These are phyloP conservation scores for Caenorhabditis sp. DNA, from an alignment of 2,888 invertebrate genomes.

Conservation along the genomic window DNA sequence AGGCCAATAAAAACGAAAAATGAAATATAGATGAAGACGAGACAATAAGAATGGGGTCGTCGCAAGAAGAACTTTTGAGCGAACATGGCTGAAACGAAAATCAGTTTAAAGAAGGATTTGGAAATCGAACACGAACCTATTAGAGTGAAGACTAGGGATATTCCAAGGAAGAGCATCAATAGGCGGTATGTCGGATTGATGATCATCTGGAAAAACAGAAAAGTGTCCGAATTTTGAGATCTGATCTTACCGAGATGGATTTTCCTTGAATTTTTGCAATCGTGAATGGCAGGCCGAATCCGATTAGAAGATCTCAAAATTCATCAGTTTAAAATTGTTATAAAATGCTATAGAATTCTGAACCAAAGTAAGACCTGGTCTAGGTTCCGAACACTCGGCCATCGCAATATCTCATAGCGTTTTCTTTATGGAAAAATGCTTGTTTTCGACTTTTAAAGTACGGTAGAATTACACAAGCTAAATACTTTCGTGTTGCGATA, in stretches of 20 bases:
- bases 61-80: constrained; percentile 54
- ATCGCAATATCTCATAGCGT: too few relatives aligned
- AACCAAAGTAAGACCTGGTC: too few relatives aligned
- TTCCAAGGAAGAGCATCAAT: constrained; percentile 61
- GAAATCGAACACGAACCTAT: constrained; percentile 53
- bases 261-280: constrained; percentile 77
- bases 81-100: constrained; percentile 60
- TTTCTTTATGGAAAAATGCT: too few relatives aligned
- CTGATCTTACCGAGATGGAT: constrained; percentile 64
- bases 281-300: constrained; percentile 78
- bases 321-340: background rate
- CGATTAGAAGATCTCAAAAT: constrained; percentile 77
- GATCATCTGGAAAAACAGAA: constrained; percentile 50
- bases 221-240: background rate
- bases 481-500: too few relatives aligned
- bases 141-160: constrained; percentile 54
- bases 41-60: constrained; percentile 61
- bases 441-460: too few relatives aligned
- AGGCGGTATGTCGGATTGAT: constrained; percentile 66
- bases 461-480: too few relatives aligned
- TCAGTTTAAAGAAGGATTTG: too few relatives aligned
- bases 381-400: too few relatives aligned
- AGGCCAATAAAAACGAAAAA: constrained; percentile 75
- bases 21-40: constrained; percentile 85
- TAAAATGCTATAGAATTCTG: too few relatives aligned